phyloP scores from a whole-genome alignment of 2,797 vertebrate species.

The Pseudomugil gertrudae region DNA sequence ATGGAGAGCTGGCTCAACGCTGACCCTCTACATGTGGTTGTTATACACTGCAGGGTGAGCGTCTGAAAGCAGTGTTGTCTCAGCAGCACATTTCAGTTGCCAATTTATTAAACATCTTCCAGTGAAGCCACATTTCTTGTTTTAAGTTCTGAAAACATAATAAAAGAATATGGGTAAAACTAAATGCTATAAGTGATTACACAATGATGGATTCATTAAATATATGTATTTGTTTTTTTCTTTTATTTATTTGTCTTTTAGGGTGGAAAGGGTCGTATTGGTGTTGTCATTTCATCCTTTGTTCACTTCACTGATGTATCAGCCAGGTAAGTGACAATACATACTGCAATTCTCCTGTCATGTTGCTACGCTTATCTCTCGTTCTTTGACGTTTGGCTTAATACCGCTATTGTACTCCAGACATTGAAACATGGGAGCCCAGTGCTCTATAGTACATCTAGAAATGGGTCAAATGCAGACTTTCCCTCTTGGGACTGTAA shows the following conservation, averaged over 20 bases:
- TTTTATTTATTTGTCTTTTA: constrained; percentile 56
- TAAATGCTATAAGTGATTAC: no score
- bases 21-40: constrained; percentile 90
- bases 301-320: constrained; percentile 95
- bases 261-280: constrained; percentile 94
- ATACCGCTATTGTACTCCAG: background rate
- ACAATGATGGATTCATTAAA: no score
- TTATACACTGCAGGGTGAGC: constrained; percentile 94
- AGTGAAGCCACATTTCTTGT: background rate
- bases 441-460: no score
- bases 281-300: constrained; percentile 94
- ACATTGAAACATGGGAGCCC: no score
- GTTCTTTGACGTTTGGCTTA: constrained; percentile 13
- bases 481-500: no score
- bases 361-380: constrained; percentile 7
- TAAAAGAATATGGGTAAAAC: background rate
- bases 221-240: background rate
- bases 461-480: no score
- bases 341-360: constrained; percentile 4
- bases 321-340: constrained; percentile 85
- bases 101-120: background rate
- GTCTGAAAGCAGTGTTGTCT: background rate
- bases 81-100: background rate
- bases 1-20: constrained; percentile 94
- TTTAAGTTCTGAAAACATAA: background rate